Conservation (phyloP, 1,140 invertebrate species). For the Drosophila virilis region DNA sequence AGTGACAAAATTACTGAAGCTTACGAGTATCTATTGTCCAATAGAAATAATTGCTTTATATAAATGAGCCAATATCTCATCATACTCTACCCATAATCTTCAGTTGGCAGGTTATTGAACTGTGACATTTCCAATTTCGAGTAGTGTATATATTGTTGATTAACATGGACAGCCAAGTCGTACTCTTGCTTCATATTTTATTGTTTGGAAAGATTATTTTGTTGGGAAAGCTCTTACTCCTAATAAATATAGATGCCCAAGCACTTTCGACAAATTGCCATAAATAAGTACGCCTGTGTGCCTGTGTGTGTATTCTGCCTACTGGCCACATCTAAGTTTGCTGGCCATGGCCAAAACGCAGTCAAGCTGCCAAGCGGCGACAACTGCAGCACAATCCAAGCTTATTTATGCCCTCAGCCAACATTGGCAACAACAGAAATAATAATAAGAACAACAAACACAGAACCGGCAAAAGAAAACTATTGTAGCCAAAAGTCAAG, state of each 20-base stretch:
- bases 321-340: constrained; percentile 53
- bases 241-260: constrained; percentile 58
- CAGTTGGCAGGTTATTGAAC: no score
- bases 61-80: no score
- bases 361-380: constrained; percentile 60
- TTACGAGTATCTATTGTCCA: no score
- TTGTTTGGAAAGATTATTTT: constrained; percentile 1
- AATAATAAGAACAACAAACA: constrained; percentile 40
- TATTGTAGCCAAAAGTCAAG: constrained; percentile 79
- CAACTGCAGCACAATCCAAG: constrained; percentile 68
- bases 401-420: constrained; percentile 71
- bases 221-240: constrained; percentile 10
- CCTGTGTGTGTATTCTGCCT: constrained; percentile 43
- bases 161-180: no score
- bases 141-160: no score
- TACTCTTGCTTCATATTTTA: constrained; percentile 4
- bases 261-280: constrained; percentile 73
- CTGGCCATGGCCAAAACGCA: constrained; percentile 55
- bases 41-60: no score
- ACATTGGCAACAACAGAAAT: constrained; percentile 38
- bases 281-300: constrained; percentile 62
- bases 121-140: no score
- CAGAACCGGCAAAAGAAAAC: constrained; percentile 37
- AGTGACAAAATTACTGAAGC: background rate
- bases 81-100: no score